A percentile compares a stretch with the other conserved stretches of the same genome.
phyloP scores from a whole-genome alignment of 1,140 invertebrate genomes.

The Sarcophaga peregrina region DNA sequence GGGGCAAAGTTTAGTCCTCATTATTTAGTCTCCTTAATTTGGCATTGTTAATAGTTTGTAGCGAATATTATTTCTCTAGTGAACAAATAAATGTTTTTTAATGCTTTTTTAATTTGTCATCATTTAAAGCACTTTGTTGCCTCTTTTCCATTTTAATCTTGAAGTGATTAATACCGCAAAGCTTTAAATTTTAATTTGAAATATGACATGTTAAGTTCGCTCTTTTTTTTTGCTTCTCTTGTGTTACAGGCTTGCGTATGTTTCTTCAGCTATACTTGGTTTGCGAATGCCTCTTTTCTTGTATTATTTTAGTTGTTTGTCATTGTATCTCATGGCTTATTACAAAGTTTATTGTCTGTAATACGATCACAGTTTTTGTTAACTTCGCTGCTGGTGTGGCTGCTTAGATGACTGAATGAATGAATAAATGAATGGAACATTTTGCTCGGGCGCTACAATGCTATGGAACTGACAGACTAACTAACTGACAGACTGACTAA shows the following conservation, averaged over 20 bases:
- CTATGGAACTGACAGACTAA: not conserved
- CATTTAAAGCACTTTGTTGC: not conserved
- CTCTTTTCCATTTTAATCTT: not conserved
- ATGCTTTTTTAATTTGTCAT: too few species aligned
- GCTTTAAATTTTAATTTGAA: not conserved
- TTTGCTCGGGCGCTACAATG: too few species aligned
- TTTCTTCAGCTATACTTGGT: too few species aligned
- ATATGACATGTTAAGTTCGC: not conserved
- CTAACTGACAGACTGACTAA: not conserved
- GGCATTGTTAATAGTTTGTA: too few species aligned
- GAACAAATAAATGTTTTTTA: too few species aligned
- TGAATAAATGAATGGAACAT: not conserved
- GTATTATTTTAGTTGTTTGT: not conserved
- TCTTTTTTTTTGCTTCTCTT: not conserved
- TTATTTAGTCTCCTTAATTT: too few species aligned
- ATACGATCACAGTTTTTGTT: not conserved
- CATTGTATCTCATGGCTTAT: not conserved
- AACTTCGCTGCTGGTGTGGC: not conserved
- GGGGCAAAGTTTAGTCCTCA: too few species aligned
- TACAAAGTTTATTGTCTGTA: slow-evolving; percentile 21
- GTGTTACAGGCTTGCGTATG: too few species aligned
- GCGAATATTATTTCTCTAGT: too few species aligned
- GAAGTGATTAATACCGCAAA: not conserved
- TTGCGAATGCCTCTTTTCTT: too few species aligned
- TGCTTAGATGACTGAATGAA: not conserved